Evolutionary conservation across 2,797 vertebrate genomes (phyloP), one percentile per base, ranked within the genome.

Genomic region (Apogon hyalosoma): DNA sequence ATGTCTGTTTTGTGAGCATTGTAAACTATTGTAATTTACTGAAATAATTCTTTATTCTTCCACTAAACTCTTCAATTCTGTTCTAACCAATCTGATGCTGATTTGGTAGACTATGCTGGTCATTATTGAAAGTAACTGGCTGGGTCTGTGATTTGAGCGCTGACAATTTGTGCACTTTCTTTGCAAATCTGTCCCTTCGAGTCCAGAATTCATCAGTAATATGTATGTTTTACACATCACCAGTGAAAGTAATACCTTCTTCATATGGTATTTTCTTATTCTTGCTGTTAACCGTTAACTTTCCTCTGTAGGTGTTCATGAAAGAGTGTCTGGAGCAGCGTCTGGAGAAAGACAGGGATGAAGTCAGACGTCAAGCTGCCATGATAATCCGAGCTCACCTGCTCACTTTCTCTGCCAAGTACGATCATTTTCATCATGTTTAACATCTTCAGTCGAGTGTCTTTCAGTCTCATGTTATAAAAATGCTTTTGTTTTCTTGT

Each of bases 401-500:
- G 46, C 95, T 96, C 76, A 92, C 95, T 77, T 97, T 96, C 87
- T 95, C 92, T 62, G 95, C 96, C 87, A 96, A 95, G 96, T 97
- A 92, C 90, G 91, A 52, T 6, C 40, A 11, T 62, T 45, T 10
- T 11, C 31, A 15, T 6, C 33, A 5, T 5, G 36, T 19, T 16
- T 28, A 0, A 62, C n/a, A 10, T 33, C 43, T 43, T 14, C 10
- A 3, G 11, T 36, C 13, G 4, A 47, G 4, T 45, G 1, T 16
- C 41, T 55, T 49, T 5, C 1, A 14, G 2, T 6, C 15, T 33
- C 15, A n/a, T 33, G 24, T 15, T 28, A 16, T 16, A 12, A 6
- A 43, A 33, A 24, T 4, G 6, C 5, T 4, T n/a, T 15, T 56
- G 51, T 18, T 11, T 48, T 6, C 1, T 8, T 50, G 0, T 57